Conservation (phyloP, 2,888 invertebrate genomes). For the Hydroisotoma schaefferi region DNA sequence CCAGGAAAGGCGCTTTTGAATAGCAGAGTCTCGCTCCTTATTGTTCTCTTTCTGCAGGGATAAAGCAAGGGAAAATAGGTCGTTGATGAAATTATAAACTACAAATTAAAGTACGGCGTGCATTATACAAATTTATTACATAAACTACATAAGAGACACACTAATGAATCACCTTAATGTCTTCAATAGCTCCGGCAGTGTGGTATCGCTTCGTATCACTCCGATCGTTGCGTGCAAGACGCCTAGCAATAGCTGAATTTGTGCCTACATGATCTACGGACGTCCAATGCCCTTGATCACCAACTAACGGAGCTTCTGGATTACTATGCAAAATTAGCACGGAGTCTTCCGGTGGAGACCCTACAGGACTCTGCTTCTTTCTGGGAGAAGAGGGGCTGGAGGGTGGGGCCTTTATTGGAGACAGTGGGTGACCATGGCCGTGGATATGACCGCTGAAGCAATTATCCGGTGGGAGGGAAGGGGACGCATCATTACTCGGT, state of each 20-base stretch:
- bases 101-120: neutral
- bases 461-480: constrained; percentile 30
- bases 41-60: constrained; percentile 55
- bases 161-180: constrained; percentile 57
- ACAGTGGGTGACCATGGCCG: too few relatives aligned
- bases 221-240: constrained; percentile 53
- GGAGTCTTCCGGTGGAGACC: constrained; percentile 10
- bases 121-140: neutral
- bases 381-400: neutral
- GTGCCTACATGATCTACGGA: constrained; percentile 1
- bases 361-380: neutral
- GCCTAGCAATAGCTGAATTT: constrained; percentile 54
- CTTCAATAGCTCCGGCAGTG: constrained; percentile 65
- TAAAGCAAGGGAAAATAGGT: constrained; percentile 22
- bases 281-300: neutral
- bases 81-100: constrained; percentile 2
- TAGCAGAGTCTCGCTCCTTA: constrained; percentile 55
- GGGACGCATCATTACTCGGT: constrained; percentile 44
- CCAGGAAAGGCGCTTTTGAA: constrained; percentile 63
- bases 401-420: constrained; percentile 13
- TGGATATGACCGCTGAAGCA: constrained; percentile 17
- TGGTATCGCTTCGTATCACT: constrained; percentile 59
- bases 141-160: too few relatives aligned
- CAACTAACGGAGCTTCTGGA: constrained; percentile 22
- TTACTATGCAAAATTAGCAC: constrained; percentile 37